A percentile compares a stretch with the other conserved stretches of the same genome.
phyloP scores from a whole-genome alignment of 2,797 vertebrate genomes.

The Trichosurus vulpecula region DNA sequence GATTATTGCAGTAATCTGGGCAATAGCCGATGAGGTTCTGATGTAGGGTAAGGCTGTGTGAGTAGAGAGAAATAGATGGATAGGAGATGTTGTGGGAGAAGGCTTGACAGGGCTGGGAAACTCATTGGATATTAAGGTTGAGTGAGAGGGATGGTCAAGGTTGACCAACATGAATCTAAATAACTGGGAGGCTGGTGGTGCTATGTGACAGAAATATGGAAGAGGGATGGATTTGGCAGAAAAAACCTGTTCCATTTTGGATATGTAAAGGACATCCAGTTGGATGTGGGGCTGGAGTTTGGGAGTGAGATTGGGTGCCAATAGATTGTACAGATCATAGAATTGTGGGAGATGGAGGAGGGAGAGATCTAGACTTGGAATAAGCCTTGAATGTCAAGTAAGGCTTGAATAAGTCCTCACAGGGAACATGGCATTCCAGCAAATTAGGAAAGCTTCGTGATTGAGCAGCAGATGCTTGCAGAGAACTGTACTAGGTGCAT shows the following conservation, averaged over 20 bases:
- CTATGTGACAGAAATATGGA: not conserved
- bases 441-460: not conserved
- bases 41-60: not conserved
- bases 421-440: not conserved
- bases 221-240: not conserved
- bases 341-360: not conserved
- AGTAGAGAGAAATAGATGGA: not conserved
- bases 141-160: not conserved
- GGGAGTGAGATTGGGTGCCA: not conserved
- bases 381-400: not conserved
- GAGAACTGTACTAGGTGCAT: not conserved
- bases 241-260: not conserved
- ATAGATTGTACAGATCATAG: not conserved
- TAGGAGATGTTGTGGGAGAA: not conserved
- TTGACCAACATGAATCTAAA: not conserved
- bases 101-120: not conserved
- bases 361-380: not conserved
- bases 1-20: not conserved
- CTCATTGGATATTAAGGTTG: not conserved
- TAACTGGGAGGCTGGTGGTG: not conserved
- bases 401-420: not conserved
- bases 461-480: not conserved
- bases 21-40: not conserved
- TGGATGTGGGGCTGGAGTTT: constrained; percentile 19
- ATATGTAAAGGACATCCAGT: not conserved